Percentiles rank a stretch among this genome's conserved stretches.
These are phyloP conservation scores for Alaudala cheleensis DNA, from an alignment of 2,113 vertebrate genomes.

Conservation along the genomic window DNA sequence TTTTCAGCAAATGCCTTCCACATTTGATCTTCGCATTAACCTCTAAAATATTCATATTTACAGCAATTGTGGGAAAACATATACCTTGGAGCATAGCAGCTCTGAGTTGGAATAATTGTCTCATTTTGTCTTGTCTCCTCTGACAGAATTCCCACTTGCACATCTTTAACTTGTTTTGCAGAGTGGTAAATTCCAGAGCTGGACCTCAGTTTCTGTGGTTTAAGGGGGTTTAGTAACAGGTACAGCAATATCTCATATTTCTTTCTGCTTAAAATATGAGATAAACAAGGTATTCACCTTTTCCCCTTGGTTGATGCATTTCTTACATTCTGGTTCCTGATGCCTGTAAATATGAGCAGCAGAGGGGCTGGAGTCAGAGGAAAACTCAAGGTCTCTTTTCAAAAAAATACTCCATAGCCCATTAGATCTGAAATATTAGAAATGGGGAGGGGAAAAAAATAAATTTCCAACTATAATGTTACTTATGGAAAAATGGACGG, in stretches of 20 bases:
- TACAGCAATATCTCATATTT: neutral
- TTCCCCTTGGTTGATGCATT: neutral
- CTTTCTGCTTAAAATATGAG: neutral
- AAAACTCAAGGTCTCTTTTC: neutral
- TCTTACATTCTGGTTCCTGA: neutral
- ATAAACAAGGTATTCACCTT: neutral
- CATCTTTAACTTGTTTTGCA: slow-evolving; percentile 7
- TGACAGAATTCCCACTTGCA: slow-evolving; percentile 25
- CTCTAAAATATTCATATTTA: slow-evolving; percentile 68
- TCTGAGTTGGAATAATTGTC: slow-evolving; percentile 6
- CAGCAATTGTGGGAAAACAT: slow-evolving; percentile 11
- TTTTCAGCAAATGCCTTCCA: slow-evolving; percentile 58
- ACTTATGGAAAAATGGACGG: neutral
- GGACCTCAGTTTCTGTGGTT: neutral
- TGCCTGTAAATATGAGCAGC: neutral
- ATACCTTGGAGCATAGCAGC: neutral
- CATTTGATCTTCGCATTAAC: slow-evolving; percentile 67
- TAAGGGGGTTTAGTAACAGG: neutral
- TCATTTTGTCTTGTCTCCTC: slow-evolving; percentile 14
- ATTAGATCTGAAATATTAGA: neutral
- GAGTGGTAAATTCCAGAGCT: neutral
- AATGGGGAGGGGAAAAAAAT: neutral
- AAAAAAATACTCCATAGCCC: neutral
- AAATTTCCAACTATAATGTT: neutral
- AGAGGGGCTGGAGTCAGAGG: neutral